Base-by-base conservation (phyloP, 2,113 vertebrate genomes). In the Silurus meridionalis region DNA sequence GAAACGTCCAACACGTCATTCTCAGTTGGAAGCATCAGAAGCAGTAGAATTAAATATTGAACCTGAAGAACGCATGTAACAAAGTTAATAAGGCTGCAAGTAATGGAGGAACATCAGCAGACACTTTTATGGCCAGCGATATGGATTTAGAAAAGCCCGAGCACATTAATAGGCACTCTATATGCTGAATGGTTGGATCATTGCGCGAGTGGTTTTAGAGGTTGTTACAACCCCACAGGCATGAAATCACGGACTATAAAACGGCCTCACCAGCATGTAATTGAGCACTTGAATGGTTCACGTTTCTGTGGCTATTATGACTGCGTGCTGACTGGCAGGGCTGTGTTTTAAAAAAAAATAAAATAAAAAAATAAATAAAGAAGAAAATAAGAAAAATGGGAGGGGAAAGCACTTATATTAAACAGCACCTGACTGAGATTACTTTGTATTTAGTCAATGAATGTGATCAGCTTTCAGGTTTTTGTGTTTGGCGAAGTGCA, bases 241-340 rank as follows among this genome's bases (percentile, higher is more conserved):
- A 80, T 80, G 85, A 87, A 88, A 80, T 83, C 87, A 77, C 74
- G 61, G 85, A 85, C 86, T 87, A 82, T 28, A 84, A 87, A 88
- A 90, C 52, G 66, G 83, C 55, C 82, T 87, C 67, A 48, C 85
- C 81, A 85, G 52, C 89, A 71, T 85, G 89, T 90, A 90, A 88
- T 88, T 88, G 87, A 87, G 80, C 87, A 83, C 80, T 88, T 88
- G 78, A 84, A 88, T 83, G 81, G 72, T 85, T 50, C 78, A 80
- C 52, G 74, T 87, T 66, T 80, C 55, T 66, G 25, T 83, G 75
- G 80, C 71, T 75, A 69, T 88, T 88, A 89, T 83, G 78, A 80
- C 28, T 6, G 72, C n/a, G 58, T 77, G 60, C 58, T 61, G 60
- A 17, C 28, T 80, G 53, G 81, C 50, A 52, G 21, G 8, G 21